These are phyloP conservation scores for Mamestra configurata DNA, from an alignment of 1,140 invertebrate genomes.

Conservation along the genomic window DNA sequence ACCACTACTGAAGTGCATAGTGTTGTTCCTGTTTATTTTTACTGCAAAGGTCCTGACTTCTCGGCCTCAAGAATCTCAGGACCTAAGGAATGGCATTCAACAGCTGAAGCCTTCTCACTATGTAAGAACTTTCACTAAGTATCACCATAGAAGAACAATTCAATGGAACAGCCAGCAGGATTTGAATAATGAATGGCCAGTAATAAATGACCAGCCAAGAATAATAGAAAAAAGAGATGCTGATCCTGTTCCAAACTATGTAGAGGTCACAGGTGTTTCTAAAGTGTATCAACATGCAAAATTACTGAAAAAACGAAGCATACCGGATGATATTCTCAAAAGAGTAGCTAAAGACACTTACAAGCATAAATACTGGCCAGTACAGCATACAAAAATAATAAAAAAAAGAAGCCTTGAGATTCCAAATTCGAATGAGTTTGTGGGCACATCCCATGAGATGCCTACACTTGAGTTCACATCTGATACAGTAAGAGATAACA, in stretches of 20 bases:
- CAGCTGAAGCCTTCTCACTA: slow-evolving; percentile 76
- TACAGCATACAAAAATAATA: slow-evolving; percentile 18
- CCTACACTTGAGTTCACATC: slow-evolving; percentile 62
- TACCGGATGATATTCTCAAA: slow-evolving; percentile 15
- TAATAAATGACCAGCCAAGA: slow-evolving; percentile 70
- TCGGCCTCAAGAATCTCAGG: slow-evolving; percentile 76
- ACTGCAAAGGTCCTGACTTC: slow-evolving; percentile 83
- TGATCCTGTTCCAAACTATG: slow-evolving; percentile 10
- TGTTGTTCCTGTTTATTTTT: slow-evolving; percentile 83
- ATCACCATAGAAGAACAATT: slow-evolving; percentile 81
- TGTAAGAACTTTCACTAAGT: slow-evolving; percentile 84
- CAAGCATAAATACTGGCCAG: slow-evolving; percentile 54
- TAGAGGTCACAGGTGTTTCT: slow-evolving; percentile 20
- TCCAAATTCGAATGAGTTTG: slow-evolving; percentile 68
- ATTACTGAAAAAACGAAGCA: slow-evolving; percentile 49
- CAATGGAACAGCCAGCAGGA: slow-evolving; percentile 77
- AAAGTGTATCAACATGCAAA: slow-evolving; percentile 38
- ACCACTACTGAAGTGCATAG: slow-evolving; percentile 80
- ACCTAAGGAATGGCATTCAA: slow-evolving; percentile 75
- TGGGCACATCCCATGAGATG: slow-evolving; percentile 55
- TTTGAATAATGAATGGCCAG: slow-evolving; percentile 69
- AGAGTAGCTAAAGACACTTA: slow-evolving; percentile 22
- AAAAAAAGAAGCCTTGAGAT: slow-evolving; percentile 60
- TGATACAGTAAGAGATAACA: slow-evolving; percentile 62
- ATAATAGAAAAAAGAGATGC: slow-evolving; percentile 66